Evolutionary conservation across 2,113 vertebrate genomes (phyloP).

Genomic region (Xyliphius kryptos): DNA sequence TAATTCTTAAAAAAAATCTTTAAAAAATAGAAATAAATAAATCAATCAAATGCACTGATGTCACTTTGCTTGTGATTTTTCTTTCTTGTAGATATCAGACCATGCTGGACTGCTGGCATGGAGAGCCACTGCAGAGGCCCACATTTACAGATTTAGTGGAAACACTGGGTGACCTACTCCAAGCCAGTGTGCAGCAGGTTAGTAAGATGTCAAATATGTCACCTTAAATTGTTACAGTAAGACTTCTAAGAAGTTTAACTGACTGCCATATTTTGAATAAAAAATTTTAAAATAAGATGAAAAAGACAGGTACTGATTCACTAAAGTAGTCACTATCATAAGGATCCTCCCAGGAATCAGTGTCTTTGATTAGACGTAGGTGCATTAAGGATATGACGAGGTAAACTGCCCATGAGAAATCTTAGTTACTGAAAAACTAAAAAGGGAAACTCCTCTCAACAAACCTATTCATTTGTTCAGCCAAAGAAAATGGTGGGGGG

Average conservation of each 20-base stretch:
- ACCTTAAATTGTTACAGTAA: too few species aligned
- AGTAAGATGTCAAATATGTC: background rate
- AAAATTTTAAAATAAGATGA: too few species aligned
- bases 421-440: constrained; percentile 28
- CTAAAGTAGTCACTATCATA: constrained; percentile 25
- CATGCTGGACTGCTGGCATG: constrained; percentile 90
- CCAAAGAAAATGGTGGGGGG: constrained; percentile 24
- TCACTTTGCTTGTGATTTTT: background rate
- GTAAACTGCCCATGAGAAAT: constrained; percentile 9
- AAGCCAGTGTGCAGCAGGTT: constrained; percentile 93
- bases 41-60: background rate
- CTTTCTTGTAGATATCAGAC: constrained; percentile 74
- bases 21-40: background rate
- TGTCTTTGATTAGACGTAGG: constrained; percentile 11
- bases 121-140: constrained; percentile 71
- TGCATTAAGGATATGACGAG: constrained; percentile 1
- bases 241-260: too few species aligned
- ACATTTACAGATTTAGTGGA: constrained; percentile 85
- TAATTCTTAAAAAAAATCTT: too few species aligned
- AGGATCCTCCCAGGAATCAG: constrained; percentile 31
- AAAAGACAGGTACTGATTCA: constrained; percentile 14
- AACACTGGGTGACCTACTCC: constrained; percentile 82
- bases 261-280: too few species aligned
- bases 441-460: constrained; percentile 46
- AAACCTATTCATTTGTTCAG: constrained; percentile 31